These are phyloP conservation scores for Nothoprocta perdicaria DNA, from an alignment of 2,113 vertebrate genomes.

Conservation along the genomic window DNA sequence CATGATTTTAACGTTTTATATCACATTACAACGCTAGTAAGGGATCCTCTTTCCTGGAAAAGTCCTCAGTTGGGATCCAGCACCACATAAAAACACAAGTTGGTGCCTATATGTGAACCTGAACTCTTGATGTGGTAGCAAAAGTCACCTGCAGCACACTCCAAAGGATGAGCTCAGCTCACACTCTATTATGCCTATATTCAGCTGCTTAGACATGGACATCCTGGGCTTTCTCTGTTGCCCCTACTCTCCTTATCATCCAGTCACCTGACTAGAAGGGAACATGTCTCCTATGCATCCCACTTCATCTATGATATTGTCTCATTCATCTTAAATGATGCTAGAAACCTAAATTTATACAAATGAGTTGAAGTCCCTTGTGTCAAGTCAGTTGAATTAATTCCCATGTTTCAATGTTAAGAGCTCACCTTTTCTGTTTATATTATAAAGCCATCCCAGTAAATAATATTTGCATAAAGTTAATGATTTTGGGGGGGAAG, in stretches of 20 bases:
- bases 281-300: accelerated
- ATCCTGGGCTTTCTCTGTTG: neutral
- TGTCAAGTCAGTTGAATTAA: neutral
- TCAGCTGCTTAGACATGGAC: neutral
- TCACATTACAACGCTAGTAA: neutral
- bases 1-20: neutral
- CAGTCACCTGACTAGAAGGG: neutral
- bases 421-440: neutral
- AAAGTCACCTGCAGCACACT: neutral
- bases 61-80: neutral
- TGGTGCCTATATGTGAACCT: accelerated
- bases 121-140: neutral
- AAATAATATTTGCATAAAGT: neutral
- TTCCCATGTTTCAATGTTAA: neutral
- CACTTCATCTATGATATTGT: neutral
- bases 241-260: neutral
- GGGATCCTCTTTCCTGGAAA: neutral
- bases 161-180: neutral
- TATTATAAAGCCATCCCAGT: neutral
- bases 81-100: neutral
- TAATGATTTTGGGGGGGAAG: neutral
- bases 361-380: neutral
- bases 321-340: neutral
- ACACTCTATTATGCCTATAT: neutral
- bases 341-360: neutral